Base-by-base conservation (phyloP, 1,140 invertebrate genomes). In the Mercenaria mercenaria region DNA sequence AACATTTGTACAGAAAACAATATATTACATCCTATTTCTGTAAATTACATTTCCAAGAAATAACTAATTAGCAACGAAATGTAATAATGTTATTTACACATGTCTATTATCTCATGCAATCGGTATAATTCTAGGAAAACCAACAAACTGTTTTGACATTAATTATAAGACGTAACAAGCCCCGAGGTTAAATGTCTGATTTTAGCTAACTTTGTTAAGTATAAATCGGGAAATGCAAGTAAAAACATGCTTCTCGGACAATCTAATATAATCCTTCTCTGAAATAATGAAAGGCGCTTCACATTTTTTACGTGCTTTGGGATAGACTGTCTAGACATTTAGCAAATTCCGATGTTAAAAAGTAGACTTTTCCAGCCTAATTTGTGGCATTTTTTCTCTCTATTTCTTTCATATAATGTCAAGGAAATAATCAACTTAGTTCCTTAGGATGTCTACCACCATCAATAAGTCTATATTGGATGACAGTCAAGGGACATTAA, bases 361-460 rank as follows among this genome's bases (percentile, higher is more conserved):
- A n/a, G 3, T 37, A 39, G 34, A 72, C 13, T 41, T 39, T 72
- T 72, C 0, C 67, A 72, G 15, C 6, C 37, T 72, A 72, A 39
- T 72, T 72, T 72, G 67, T 39, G 26, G 26, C 59, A 1, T 4
- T 64, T 64, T 64, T 64, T n/a, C 26, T 64, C 59, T 20, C 67
- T n/a, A 72, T 72, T 72, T 41, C 67, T 72, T 67, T 32, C 61
- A 67, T 67, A 32, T 67, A 13, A 72, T 72, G 67, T 72, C 32
- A 72, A 18, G 67, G 67, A 39, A 72, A 72, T 72, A 29, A 72
- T 72, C 67, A 39, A 72, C 3, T 41, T 18, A 39, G 11, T 39
- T 72, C 32, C 37, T 32, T 4, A 41, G 67, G 67, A 32, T 39
- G 67, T 72, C 67, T 37, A 72, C 18, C 10, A 20, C 8, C 34